Conservation (phyloP, 2,113 vertebrate genomes). For the Scopus umbretta region DNA sequence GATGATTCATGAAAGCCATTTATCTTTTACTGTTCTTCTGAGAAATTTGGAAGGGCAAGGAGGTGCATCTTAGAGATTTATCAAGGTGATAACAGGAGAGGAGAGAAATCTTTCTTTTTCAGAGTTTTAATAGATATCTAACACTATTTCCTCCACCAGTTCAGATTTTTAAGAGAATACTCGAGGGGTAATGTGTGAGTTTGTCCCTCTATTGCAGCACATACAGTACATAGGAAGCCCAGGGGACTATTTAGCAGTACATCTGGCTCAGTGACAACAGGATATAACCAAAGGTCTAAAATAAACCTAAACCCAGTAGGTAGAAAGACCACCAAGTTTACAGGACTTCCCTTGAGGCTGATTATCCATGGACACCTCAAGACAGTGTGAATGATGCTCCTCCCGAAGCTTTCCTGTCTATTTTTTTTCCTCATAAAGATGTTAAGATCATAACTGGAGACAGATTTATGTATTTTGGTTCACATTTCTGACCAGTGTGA, state of each 20-base stretch:
- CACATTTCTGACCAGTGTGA: neutral
- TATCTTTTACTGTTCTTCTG: neutral
- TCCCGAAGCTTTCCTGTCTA: neutral
- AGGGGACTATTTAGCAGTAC: neutral
- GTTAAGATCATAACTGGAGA: neutral
- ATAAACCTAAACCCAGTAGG: neutral
- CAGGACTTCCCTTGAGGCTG: neutral
- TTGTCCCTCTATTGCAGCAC: neutral
- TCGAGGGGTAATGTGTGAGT: rapidly evolving
- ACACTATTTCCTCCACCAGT: neutral
- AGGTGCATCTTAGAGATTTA: neutral
- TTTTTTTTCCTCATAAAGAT: neutral
- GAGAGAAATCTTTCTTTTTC: neutral
- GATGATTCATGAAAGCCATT: slow-evolving; percentile 18
- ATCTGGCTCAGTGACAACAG: neutral
- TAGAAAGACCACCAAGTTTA: neutral
- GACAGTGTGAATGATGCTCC: neutral
- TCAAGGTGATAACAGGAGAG: neutral
- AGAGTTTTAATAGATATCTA: neutral
- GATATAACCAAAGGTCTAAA: neutral
- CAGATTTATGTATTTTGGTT: neutral
- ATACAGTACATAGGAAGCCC: neutral
- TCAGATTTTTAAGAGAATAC: neutral
- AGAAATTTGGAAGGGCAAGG: neutral
- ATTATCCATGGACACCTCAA: neutral